Evolutionary conservation across 2,797 vertebrate genomes (phyloP), one percentile per base, ranked within the genome.

Genomic region (Champsocephalus gunnari): DNA sequence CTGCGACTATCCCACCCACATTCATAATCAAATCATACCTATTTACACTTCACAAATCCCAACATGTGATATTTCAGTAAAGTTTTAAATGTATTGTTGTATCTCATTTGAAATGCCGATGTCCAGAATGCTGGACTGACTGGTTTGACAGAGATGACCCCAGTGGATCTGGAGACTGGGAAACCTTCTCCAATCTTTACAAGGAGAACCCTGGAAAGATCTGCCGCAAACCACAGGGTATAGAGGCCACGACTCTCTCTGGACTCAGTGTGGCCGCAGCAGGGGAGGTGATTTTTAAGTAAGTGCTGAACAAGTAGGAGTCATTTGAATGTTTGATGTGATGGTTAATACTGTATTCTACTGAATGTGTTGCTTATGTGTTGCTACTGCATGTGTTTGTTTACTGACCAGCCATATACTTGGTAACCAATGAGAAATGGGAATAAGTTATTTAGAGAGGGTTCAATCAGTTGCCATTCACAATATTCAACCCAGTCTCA

Each of bases 131-230:
- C 56, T 92, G 86, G 89, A 92, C 90, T 0, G 28, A 72, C 12
- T 92, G 88, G 88, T 89, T 91, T 70, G 83, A 92, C 72, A 48
- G 89, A 56, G 88, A 90, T 5, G 0, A 91, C 45, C 84, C 87
- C 0, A 2, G 8, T 49, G 81, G 71, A 47, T 41, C 0, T 19
- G 88, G 87, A 49, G 89, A 92, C 83, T 85, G 60, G 64, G 91
- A 91, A 65, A 41, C 3, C 6, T 64, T 92, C 3, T 0, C 0
- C 0, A 0, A 7, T 3, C 85, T 90, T n/a, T 45, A 5, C 3
- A 1, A 0, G 0, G 69, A 80, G 3, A 32, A 89, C 54, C 85
- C 85, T 9, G 74, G 81, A 44, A 75, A 74, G 56, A 89, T 91
- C 73, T 91, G 87, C 60, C 1, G 11, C 0, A 16, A 47, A 0